These are phyloP conservation scores for Salvelinus fontinalis DNA, from an alignment of 2,113 vertebrate species.

Conservation along the genomic window DNA sequence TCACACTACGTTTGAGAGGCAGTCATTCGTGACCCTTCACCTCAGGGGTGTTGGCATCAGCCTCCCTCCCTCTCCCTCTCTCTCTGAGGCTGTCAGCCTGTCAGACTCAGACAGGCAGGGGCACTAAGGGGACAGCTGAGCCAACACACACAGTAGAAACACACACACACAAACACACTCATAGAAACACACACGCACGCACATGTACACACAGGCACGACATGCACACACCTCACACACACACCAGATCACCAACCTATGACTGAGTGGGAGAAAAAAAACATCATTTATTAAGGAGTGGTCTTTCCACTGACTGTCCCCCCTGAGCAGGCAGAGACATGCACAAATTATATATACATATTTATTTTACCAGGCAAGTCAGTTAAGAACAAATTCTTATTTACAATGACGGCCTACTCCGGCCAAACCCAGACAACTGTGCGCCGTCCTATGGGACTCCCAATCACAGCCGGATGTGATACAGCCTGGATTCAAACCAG, in stretches of 20 bases:
- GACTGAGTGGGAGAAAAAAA: constrained; percentile 45
- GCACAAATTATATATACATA: too few relatives aligned
- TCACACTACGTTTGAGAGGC: constrained; percentile 71
- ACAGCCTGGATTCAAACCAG: too few relatives aligned
- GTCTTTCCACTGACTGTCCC: constrained; percentile 54
- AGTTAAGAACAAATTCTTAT: too few relatives aligned
- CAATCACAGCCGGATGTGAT: too few relatives aligned
- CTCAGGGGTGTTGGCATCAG: constrained; percentile 54
- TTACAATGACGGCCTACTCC: too few relatives aligned
- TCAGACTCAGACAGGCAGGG: constrained; percentile 66
- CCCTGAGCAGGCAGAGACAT: constrained; percentile 52
- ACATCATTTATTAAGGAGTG: constrained; percentile 49
- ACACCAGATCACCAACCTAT: constrained; percentile 30
- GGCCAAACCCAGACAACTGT: too few relatives aligned
- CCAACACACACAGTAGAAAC: constrained; percentile 28
- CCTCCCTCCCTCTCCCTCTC: constrained; percentile 16
- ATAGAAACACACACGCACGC: background rate
- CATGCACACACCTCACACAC: constrained; percentile 12
- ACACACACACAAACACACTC: constrained; percentile 3
- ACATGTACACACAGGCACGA: background rate
- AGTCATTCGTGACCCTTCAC: constrained; percentile 65
- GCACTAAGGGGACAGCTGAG: constrained; percentile 67
- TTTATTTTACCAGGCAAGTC: too few relatives aligned
- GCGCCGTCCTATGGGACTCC: too few relatives aligned
- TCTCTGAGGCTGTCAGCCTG: constrained; percentile 56